Evolutionary conservation across 2,113 vertebrate genomes (phyloP), one percentile per base, ranked within the genome.

Genomic region (Neolamprologus sp.): DNA sequence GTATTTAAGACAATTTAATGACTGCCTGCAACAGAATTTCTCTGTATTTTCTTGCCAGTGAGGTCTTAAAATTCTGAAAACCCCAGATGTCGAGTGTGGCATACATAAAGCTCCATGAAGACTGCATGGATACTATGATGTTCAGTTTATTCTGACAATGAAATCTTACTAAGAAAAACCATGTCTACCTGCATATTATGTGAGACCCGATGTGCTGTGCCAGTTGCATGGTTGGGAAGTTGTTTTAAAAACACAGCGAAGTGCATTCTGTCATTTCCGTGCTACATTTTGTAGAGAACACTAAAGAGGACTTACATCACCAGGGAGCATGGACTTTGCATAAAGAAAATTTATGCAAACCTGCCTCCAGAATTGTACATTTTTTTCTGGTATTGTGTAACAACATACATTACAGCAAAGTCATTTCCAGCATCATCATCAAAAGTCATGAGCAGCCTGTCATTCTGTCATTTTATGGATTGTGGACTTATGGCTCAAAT

Each of bases 1-100:
- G 58, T 81, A 73, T 89, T 87, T 71, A 85, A 88, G 58, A 80
- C 81, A 51, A 78, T 78, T 78, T 78, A 83, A 89, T 84, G 80
- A 89, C 85, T 81, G 17, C 73, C 71, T 80, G 85, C 65, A 26
- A 45, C 35, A 47, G 19, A 75, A 47, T 78, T 51, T 80, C 49
- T 88, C 40, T 13, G 7, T 54, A 16, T 79, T 71, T 65, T 75
- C 28, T 63, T 60, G 33, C 60, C 73, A 51, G 28, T 26, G 21
- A 80, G 21, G 33, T 47, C 73, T 68, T 28, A 47, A 47, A 47
- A 55, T 23, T 54, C 57, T 57, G n/a, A 82, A 58, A 75, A 28
- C 16, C 42, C 12, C 53, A 82, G 23, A 73, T 89, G 49, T 75
- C 58, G 9, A 83, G 51, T 58, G 21, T 58, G 28, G 51, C 26